Evolutionary conservation across 92 coral and sea anemone genomes (phyloP).

Genomic region (Parazoanthus darwini): DNA sequence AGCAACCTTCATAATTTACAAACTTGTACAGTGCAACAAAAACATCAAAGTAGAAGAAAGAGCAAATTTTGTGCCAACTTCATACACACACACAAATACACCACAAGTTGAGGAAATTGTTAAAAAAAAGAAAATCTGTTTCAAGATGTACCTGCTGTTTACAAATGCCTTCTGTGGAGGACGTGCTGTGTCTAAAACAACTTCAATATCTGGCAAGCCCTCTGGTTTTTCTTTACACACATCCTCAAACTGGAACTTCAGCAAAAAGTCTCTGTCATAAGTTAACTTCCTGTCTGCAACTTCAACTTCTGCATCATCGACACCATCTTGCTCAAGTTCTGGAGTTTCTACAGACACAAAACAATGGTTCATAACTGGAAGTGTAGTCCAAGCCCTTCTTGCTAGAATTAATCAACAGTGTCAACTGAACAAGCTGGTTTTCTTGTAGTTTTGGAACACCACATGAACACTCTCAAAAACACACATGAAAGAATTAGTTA

Average conservation of each 20-base stretch:
- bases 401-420: too few species aligned
- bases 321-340: constrained; percentile 13
- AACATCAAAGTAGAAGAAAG: neutral
- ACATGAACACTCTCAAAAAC: too few species aligned
- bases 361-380: neutral
- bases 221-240: constrained; percentile 89
- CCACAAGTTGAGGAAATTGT: too few species aligned
- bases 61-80: neutral
- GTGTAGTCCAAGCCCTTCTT: neutral
- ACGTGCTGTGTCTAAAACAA: constrained; percentile 68
- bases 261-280: constrained; percentile 89
- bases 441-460: too few species aligned
- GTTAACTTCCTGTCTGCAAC: constrained; percentile 67
- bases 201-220: constrained; percentile 92
- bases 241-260: constrained; percentile 87
- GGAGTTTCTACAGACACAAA: neutral
- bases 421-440: neutral
- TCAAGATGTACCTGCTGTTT: constrained; percentile 53
- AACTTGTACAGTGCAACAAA: neutral
- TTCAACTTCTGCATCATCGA: constrained; percentile 20
- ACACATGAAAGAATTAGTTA: too few species aligned
- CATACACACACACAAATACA: neutral
- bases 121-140: neutral
- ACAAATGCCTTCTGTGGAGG: constrained; percentile 49
- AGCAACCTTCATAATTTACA: too few species aligned